phyloP scores from a whole-genome alignment of 1,140 invertebrate genomes.

The Homalodisca vitripennis region DNA sequence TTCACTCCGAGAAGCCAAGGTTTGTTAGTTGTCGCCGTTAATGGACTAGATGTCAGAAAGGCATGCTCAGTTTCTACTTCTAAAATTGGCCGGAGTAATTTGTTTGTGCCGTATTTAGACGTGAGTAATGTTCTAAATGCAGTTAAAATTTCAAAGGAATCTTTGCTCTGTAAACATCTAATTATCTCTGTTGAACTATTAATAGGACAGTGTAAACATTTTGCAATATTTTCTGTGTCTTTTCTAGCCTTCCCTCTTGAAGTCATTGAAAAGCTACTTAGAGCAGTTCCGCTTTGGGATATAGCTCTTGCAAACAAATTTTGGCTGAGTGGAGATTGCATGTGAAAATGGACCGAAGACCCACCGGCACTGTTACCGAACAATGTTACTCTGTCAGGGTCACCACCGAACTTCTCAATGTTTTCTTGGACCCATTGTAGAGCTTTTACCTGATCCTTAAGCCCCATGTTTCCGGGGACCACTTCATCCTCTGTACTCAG shows the following conservation, averaged over 20 bases:
- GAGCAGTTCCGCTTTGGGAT: slow-evolving; percentile 4
- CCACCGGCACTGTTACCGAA: slow-evolving; percentile 37
- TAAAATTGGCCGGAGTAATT: background rate
- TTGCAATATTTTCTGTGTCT: background rate
- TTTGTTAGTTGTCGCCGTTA: background rate
- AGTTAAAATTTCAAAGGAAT: background rate
- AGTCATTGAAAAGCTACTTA: background rate
- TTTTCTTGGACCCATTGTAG: slow-evolving; percentile 39
- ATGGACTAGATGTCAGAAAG: background rate
- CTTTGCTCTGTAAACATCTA: background rate
- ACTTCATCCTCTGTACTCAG: slow-evolving; percentile 36
- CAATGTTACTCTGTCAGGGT: slow-evolving; percentile 36
- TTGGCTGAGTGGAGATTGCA: slow-evolving; percentile 35
- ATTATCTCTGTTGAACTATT: background rate
- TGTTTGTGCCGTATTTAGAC: background rate
- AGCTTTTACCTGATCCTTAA: slow-evolving; percentile 38
- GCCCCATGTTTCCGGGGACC: slow-evolving; percentile 37
- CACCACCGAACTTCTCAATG: slow-evolving; percentile 38
- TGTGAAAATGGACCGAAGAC: slow-evolving; percentile 20
- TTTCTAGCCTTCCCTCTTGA: background rate
- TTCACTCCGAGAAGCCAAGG: slow-evolving; percentile 2
- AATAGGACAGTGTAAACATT: background rate
- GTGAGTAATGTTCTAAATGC: background rate
- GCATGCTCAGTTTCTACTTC: slow-evolving; percentile 19
- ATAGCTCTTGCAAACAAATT: slow-evolving; percentile 6